Conservation (phyloP, 2,113 vertebrate species). For the Chauna torquata region DNA sequence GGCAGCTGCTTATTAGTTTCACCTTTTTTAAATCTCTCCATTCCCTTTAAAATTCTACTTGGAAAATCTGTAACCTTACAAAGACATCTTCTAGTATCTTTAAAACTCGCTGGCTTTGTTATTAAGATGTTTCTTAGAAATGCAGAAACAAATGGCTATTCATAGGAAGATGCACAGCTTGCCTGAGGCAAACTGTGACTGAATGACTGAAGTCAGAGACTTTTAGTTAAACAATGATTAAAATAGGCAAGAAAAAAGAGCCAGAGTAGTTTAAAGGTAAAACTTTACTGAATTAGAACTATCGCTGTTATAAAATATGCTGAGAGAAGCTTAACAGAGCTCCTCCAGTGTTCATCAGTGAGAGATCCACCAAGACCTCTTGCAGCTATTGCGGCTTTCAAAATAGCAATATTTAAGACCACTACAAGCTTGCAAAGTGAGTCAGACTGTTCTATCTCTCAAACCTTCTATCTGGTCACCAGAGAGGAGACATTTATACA, state of each 20-base stretch:
- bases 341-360: neutral
- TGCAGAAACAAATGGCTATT: neutral
- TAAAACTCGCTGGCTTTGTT: too few relatives aligned
- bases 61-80: neutral
- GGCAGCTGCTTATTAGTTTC: neutral
- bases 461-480: neutral
- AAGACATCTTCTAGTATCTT: too few relatives aligned
- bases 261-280: neutral
- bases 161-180: neutral
- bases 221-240: neutral
- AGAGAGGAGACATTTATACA: neutral
- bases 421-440: neutral
- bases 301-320: neutral
- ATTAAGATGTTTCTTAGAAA: neutral
- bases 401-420: neutral
- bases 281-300: neutral
- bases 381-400: neutral
- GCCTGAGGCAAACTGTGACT: neutral
- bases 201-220: constrained; percentile 19
- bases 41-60: neutral
- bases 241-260: neutral
- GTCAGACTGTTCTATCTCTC: accelerated
- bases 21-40: neutral
- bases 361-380: neutral
- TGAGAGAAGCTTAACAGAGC: neutral